Evolutionary conservation across 2,888 invertebrate genomes (phyloP).

Genomic region (Trilocha varians): DNA sequence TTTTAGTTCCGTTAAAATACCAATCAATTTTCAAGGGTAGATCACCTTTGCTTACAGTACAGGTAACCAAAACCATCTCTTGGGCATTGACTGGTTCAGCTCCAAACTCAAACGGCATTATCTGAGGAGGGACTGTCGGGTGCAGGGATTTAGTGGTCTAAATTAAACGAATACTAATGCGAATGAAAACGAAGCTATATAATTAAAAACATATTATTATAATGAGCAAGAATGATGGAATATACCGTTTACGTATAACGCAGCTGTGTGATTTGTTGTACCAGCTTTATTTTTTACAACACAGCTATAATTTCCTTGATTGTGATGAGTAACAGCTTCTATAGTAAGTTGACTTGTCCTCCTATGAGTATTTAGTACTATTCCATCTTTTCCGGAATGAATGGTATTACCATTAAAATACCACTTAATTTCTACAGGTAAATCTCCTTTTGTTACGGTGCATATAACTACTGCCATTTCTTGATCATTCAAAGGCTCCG

Average conservation of each 20-base stretch:
- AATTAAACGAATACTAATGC: slow-evolving; percentile 13
- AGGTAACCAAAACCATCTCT: slow-evolving; percentile 79
- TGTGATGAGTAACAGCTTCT: slow-evolving; percentile 73
- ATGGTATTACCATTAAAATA: slow-evolving; percentile 64
- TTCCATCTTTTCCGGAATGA: slow-evolving; percentile 65
- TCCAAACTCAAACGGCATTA: slow-evolving; percentile 83
- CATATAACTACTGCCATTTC: slow-evolving; percentile 81
- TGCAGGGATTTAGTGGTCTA: slow-evolving; percentile 22
- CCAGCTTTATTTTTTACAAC: slow-evolving; percentile 75
- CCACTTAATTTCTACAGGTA: slow-evolving; percentile 84
- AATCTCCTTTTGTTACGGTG: slow-evolving; percentile 82
- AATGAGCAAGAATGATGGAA: not conserved
- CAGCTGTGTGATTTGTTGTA: slow-evolving; percentile 65
- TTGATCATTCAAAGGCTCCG: slow-evolving; percentile 77
- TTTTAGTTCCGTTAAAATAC: slow-evolving; percentile 69
- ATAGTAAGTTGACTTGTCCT: slow-evolving; percentile 76
- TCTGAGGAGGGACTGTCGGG: slow-evolving; percentile 82
- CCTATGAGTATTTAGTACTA: slow-evolving; percentile 68
- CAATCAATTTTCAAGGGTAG: slow-evolving; percentile 83
- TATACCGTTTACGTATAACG: slow-evolving; percentile 66
- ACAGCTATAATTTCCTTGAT: slow-evolving; percentile 77
- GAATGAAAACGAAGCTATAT: not conserved
- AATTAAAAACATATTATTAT: not conserved
- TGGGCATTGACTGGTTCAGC: slow-evolving; percentile 78
- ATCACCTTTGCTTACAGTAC: slow-evolving; percentile 84